Percentiles rank a stretch among this genome's conserved stretches.
These are phyloP conservation scores for Mus caroli DNA, from an alignment of 2,797 vertebrate species.

Conservation along the genomic window DNA sequence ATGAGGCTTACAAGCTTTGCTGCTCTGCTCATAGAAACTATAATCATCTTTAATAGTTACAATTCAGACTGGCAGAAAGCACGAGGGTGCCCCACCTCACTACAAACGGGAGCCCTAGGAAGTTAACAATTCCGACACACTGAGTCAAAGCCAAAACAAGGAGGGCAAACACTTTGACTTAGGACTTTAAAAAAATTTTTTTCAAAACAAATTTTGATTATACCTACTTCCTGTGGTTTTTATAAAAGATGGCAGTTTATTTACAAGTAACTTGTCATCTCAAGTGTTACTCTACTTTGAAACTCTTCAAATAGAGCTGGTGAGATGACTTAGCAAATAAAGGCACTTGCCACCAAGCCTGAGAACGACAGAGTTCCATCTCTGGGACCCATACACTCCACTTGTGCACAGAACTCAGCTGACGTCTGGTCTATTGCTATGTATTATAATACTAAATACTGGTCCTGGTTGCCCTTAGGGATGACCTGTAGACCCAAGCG, in stretches of 20 bases:
- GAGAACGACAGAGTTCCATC: neutral
- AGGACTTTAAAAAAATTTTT: neutral
- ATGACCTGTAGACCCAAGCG: neutral
- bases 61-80: conserved; percentile 7
- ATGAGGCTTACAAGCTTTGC: conserved; percentile 59
- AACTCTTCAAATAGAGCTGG: conserved; percentile 21
- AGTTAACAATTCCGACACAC: conserved; percentile 44
- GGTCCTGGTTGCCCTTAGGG: neutral
- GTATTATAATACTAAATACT: neutral
- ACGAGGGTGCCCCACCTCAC: neutral
- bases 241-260: conserved; percentile 19
- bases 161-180: neutral
- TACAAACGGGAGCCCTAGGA: conserved; percentile 10
- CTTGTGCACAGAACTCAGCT: neutral
- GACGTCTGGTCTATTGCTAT: neutral
- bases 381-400: neutral
- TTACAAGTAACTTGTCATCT: conserved; percentile 17
- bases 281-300: conserved; percentile 20
- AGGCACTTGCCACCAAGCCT: neutral
- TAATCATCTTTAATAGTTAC: neutral
- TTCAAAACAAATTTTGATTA: conserved; percentile 38
- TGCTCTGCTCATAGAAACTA: conserved; percentile 38
- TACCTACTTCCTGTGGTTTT: conserved; percentile 53
- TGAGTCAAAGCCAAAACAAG: conserved; percentile 61
- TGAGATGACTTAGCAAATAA: neutral